These are phyloP conservation scores for Natrix natrix DNA, from an alignment of 2,797 vertebrate species.

Conservation along the genomic window DNA sequence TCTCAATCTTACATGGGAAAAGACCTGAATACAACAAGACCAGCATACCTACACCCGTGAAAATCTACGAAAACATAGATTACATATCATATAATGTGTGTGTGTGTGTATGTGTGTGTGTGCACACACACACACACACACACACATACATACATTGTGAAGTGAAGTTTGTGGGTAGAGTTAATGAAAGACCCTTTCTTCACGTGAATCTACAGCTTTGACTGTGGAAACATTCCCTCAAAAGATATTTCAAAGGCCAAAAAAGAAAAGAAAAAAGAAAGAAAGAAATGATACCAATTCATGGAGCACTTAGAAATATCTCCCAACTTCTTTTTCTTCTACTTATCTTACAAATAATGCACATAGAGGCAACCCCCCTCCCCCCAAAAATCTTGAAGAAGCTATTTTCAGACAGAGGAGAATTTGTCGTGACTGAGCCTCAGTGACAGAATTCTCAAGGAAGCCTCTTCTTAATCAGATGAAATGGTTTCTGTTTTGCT, in stretches of 20 bases:
- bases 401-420: background rate
- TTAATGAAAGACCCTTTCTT: background rate
- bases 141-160: no score
- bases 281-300: background rate
- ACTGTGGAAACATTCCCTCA: background rate
- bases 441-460: background rate
- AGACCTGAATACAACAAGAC: no score
- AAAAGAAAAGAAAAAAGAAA: no score
- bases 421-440: background rate
- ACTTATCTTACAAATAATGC: background rate
- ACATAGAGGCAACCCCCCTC: background rate
- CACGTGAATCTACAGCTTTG: background rate
- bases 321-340: background rate
- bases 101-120: no score
- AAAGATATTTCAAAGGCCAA: background rate
- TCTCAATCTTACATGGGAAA: no score
- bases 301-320: fast-evolving
- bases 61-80: no score
- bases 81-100: no score
- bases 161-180: no score
- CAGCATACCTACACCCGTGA: no score
- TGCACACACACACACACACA: no score
- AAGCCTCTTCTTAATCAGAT: background rate
- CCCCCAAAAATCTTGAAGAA: background rate
- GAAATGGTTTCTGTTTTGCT: constrained; percentile 1